Base-by-base conservation (phyloP, 2,113 vertebrate genomes). In the Podilymbus podiceps region DNA sequence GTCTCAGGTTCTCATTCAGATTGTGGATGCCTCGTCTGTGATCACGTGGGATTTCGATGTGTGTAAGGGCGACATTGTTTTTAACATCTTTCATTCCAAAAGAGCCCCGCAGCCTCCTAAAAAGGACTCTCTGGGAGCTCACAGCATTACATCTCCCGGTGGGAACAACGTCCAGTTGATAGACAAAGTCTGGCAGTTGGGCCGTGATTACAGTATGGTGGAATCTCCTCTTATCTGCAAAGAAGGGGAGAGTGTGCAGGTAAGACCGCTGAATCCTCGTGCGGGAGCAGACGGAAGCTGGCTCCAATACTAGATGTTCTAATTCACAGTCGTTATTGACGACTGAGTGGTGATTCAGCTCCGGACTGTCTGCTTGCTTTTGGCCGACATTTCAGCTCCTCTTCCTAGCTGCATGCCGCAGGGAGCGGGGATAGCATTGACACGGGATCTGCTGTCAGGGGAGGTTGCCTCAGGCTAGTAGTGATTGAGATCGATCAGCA, bases 31-130 rank as follows among this genome's bases (percentile, higher is more conserved):
- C 19, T 98, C 99, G 3, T 99, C 99, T 0, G 99, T 99, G 90
- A 99, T 99, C 98, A 99, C 99, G 0, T 99, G 99, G 99, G 99
- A 99, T 96, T 99, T 99, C 71, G 99, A 99, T 0, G 98, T 99
- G 90, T 99, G 98, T 94, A 99, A 99, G 98, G 99, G 99, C 2
- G 99, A 99, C 89, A 98, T 99, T 15, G 97, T 99, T 49, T 99
- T 99, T 95, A 99, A 99, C 94, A 99, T 99, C 95, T 99, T 98
- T 88, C 99, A 99, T 94, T 99, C 99, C 67, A 99, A 98, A 94
- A 97, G 98, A 77, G 98, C 98, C 0, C 99, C 99, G 0, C 99
- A 99, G 91, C 98, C 98, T 15, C 98, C 98, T 6, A 99, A 99
- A 78, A 99, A 98, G 95, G 99, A 99, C 84, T 96, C 98, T 4